Evolutionary conservation across 2,113 vertebrate genomes (phyloP).

Genomic region (Periophthalmus modestus): DNA sequence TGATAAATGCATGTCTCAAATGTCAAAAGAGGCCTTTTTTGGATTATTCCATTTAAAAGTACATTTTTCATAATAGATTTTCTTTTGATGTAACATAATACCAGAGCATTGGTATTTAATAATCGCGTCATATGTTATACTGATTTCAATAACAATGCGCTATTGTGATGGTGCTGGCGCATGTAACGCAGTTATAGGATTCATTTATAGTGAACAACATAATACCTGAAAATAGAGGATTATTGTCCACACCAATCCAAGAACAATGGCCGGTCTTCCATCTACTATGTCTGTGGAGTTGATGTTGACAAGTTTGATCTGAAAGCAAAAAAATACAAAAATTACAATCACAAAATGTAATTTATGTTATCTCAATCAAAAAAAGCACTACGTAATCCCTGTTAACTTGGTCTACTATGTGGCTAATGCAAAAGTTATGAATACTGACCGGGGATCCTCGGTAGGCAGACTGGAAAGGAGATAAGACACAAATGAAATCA

Average conservation of each 20-base stretch:
- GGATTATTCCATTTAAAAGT: slow-evolving; percentile 21
- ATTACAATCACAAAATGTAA: neutral
- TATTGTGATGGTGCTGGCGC: neutral
- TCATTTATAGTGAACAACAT: neutral
- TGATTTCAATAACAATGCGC: neutral
- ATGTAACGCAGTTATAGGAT: neutral
- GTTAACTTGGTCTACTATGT: slow-evolving; percentile 17
- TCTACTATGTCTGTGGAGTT: slow-evolving; percentile 97
- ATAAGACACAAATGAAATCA: slow-evolving; percentile 30
- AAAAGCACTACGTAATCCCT: slow-evolving; percentile 29
- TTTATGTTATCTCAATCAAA: slow-evolving; percentile 23
- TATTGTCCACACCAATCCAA: slow-evolving; percentile 96
- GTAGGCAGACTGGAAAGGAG: slow-evolving; percentile 84
- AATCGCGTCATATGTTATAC: neutral
- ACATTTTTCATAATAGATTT: slow-evolving; percentile 19
- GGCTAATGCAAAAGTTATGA: slow-evolving; percentile 27
- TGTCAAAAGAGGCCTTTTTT: slow-evolving; percentile 20
- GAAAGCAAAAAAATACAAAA: slow-evolving; percentile 59
- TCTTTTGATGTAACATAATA: slow-evolving; percentile 5
- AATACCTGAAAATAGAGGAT: slow-evolving; percentile 97
- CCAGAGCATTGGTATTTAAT: neutral
- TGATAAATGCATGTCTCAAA: slow-evolving; percentile 37
- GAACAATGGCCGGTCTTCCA: slow-evolving; percentile 91
- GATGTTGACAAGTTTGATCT: slow-evolving; percentile 99
- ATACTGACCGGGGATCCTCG: slow-evolving; percentile 99